Base-by-base conservation (phyloP, 2,113 vertebrate genomes). In the Protomyctophum bolini region DNA sequence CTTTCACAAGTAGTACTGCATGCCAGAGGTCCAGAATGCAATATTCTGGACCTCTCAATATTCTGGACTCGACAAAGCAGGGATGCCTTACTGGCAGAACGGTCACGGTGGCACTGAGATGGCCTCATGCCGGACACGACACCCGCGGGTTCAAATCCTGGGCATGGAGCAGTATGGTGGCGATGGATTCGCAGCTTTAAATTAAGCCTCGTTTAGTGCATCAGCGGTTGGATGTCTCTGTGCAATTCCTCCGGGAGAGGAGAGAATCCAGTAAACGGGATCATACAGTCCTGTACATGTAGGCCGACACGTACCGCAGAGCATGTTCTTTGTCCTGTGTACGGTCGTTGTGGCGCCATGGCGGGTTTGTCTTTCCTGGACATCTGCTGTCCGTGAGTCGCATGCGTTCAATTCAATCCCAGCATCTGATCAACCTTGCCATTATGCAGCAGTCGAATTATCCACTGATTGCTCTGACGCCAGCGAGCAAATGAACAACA, bases 401-500 rank as follows among this genome's bases (percentile, higher is more conserved):
- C 79, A 52, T 72, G 62, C 72, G 54, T 51, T 55, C 52, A 82
- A 60, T 63, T 55, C 71, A 73, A 12, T 58, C 54, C 48, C 63
- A 76, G 79, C 61, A 76, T 51, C 52, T 56, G 82, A 80, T 79
- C 70, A 80, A 59, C 14, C 21, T 56, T 71, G 70, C 78, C 54
- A 67, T 73, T 50, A 75, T 54, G 41, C 58, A 4, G 33, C 8
- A 46, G 55, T 79, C 64, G 77, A 77, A 88, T 81, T 82, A 73
- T 62, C 61, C 70, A 70, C 60, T 79, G 74, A 82, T 71, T 80
- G 77, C 64, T 61, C 73, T 65, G 66, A 80, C 78, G 73, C 54
- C 7, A 49, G 76, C 70, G 80, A 83, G 76, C 70, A 82, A 83
- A 78, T 65, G 77, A 82, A 72, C 59, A 68, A 66, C 57, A 72